Percentiles rank a stretch among this genome's conserved stretches.
phyloP scores from a whole-genome alignment of 2,888 invertebrate species.

The Perizoma affinitatum region DNA sequence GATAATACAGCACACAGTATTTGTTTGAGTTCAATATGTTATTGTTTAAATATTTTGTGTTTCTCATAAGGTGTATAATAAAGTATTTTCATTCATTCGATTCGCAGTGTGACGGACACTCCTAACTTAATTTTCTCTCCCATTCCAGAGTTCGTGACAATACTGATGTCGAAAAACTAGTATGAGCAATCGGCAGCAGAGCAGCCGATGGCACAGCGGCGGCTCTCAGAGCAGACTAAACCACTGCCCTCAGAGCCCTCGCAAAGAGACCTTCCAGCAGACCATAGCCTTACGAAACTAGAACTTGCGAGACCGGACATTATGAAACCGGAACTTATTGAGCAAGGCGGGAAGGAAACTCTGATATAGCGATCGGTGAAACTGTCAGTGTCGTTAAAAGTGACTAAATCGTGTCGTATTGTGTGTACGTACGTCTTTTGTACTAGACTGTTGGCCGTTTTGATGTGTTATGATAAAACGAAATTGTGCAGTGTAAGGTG shows the following conservation, averaged over 20 bases:
- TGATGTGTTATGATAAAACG: slow-evolving; percentile 1
- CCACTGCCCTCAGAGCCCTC: slow-evolving; percentile 23
- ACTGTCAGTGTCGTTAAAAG: slow-evolving; percentile 42
- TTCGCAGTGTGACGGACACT: not conserved
- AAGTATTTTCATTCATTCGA: too few species aligned
- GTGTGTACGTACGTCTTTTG: slow-evolving; percentile 40
- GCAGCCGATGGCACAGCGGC: slow-evolving; percentile 59
- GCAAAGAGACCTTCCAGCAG: slow-evolving; percentile 25
- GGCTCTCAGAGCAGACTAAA: slow-evolving; percentile 63
- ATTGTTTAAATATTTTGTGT: too few species aligned
- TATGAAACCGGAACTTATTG: slow-evolving; percentile 50
- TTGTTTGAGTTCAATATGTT: too few species aligned
- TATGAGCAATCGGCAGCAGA: slow-evolving; percentile 53
- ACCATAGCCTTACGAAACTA: slow-evolving; percentile 5
- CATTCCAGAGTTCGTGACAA: slow-evolving; percentile 92
- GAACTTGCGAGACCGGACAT: slow-evolving; percentile 9
- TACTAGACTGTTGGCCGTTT: slow-evolving; percentile 18
- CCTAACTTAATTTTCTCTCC: not conserved
- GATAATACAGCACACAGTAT: too few species aligned
- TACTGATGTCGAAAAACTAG: slow-evolving; percentile 93
- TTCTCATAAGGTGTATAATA: too few species aligned
- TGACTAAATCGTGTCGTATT: slow-evolving; percentile 30
- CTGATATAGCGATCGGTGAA: slow-evolving; percentile 65
- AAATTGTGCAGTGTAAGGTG: slow-evolving; percentile 18
- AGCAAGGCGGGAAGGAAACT: slow-evolving; percentile 78